These are phyloP conservation scores for Schizaphis graminum DNA, from an alignment of 2,888 invertebrate species.

Conservation along the genomic window DNA sequence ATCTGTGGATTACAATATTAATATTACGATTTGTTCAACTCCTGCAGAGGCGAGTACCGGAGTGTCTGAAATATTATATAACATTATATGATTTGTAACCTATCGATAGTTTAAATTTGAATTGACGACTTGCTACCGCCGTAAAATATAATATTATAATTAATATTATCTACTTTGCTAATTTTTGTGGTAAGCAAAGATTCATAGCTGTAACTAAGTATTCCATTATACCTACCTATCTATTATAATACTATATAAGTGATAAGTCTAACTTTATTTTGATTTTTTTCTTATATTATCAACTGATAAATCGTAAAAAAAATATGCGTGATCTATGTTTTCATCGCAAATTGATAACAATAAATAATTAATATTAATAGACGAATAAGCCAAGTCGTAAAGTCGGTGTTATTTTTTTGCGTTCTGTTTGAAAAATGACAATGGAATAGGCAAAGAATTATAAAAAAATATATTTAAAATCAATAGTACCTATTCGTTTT, in stretches of 20 bases:
- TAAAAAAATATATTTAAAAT: background rate
- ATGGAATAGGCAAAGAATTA: background rate
- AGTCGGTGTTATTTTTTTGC: background rate
- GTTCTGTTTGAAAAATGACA: background rate
- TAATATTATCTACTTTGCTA: background rate
- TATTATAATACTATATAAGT: background rate
- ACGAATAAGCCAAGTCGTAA: background rate
- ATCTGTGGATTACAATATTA: background rate
- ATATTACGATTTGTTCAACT: background rate
- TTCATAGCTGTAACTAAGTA: background rate
- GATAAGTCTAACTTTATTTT: background rate
- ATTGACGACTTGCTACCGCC: background rate
- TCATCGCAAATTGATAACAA: background rate
- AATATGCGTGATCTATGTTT: background rate
- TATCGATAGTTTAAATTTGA: background rate
- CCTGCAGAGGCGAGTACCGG: background rate
- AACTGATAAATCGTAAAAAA: background rate
- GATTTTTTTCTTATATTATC: background rate
- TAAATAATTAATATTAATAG: background rate
- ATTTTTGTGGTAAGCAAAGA: background rate
- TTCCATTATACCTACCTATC: background rate
- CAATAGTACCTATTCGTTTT: background rate
- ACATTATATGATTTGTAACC: background rate
- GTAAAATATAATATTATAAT: background rate
- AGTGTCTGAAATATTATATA: background rate